Base-by-base conservation (phyloP, 2,888 invertebrate genomes). In the Dolomedes plantarius region DNA sequence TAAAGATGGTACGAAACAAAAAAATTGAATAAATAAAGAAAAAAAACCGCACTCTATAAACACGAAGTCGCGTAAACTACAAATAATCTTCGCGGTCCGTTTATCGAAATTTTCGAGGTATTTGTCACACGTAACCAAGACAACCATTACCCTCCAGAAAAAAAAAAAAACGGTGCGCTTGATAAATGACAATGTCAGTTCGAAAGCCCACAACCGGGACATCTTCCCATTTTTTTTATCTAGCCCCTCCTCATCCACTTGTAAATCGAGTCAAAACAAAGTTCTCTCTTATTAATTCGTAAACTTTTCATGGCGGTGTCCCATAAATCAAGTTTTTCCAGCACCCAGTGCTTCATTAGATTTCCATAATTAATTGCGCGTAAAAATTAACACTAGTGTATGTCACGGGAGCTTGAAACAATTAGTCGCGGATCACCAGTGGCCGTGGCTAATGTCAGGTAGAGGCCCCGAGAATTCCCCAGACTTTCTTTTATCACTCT, bases 281-380 rank as follows among this genome's bases (percentile, higher is more conserved):
- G 9, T 11, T 46, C 16, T 46, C 16, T 46, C 16, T 46, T n/a
- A 16, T 16, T 46, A 16, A 46, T 46, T 46, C 56, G 56, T 11
- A 56, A 56, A 56, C 56, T 56, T 56, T 23, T 56, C 41, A 46
- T 46, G 41, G 16, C 9, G 56, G 16, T 19, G 23, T 3, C 56
- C 41, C 56, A 56, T 56, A 56, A 56, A 56, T 56, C 56, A 56
- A 56, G 56, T 56, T 56, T 23, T 23, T 23, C 23, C 0, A 46
- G 16, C 41, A 46, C 16, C 41, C 16, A 46, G 41, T 46, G 41
- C 41, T 46, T 46, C 41, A 46, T 46, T 46, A 46, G 41, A 46
- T 46, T 56, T 56, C 56, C 56, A 56, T 56, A 56, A 56, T 56
- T 56, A 56, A 56, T 56, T 56, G 56, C 56, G 56, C 56, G 56